These are phyloP conservation scores for Blennius ocellaris DNA, from an alignment of 2,113 vertebrate species.

Conservation along the genomic window DNA sequence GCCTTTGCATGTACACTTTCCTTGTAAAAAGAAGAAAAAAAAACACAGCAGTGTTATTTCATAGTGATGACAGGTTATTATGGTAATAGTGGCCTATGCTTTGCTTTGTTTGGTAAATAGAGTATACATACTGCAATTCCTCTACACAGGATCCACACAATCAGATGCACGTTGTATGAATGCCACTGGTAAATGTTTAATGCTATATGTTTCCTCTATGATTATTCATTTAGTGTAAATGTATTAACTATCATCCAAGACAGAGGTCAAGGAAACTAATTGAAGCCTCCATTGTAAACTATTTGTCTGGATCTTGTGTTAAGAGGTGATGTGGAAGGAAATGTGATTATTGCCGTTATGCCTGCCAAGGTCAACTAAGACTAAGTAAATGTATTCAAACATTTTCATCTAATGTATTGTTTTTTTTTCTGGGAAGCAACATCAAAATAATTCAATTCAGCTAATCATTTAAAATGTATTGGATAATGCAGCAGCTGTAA, in stretches of 20 bases:
- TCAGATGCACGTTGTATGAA: not conserved
- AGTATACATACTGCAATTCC: not conserved
- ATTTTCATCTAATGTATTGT: conserved; percentile 21
- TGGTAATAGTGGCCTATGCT: not conserved
- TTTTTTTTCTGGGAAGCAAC: conserved; percentile 18
- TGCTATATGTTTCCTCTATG: conserved; percentile 12
- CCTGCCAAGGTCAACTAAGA: conserved; percentile 28
- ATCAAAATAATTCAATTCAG: conserved; percentile 15
- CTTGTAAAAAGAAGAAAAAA: too few species aligned
- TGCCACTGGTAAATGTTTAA: conserved; percentile 4
- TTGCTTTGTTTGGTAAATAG: conserved; percentile 1
- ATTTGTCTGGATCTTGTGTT: conserved; percentile 28
- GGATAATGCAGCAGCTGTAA: conserved; percentile 4
- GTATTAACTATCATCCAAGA: not conserved
- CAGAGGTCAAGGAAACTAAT: not conserved
- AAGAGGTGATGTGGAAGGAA: conserved; percentile 13
- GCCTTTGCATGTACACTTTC: not conserved
- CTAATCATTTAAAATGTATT: conserved; percentile 20
- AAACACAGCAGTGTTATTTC: not conserved
- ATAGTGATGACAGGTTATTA: conserved; percentile 8
- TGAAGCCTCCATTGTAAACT: not conserved
- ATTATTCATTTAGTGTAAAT: conserved; percentile 10
- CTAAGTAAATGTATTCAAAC: conserved; percentile 22
- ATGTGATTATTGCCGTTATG: conserved; percentile 13
- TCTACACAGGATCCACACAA: not conserved